Evolutionary conservation across 2,888 invertebrate species (phyloP).

Genomic region (Dromius quadrimaculatus): DNA sequence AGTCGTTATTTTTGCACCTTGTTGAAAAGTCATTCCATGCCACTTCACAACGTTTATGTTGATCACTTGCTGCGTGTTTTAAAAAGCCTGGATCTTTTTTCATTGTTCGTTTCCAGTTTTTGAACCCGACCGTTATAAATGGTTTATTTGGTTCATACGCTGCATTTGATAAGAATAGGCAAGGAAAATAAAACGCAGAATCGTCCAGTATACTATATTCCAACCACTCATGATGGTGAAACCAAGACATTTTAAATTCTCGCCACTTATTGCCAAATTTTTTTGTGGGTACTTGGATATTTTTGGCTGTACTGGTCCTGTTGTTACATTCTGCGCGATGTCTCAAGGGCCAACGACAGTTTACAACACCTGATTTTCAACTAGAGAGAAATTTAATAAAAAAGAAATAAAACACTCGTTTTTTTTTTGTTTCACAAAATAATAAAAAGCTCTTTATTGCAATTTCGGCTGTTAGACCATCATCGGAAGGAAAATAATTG

Average conservation of each 20-base stretch:
- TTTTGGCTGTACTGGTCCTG: background rate
- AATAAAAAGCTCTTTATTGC: too few relatives aligned
- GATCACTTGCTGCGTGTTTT: background rate
- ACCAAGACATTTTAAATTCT: background rate
- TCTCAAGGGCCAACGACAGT: too few relatives aligned
- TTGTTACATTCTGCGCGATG: too few relatives aligned
- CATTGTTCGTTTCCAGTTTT: constrained; percentile 9
- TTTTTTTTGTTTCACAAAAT: too few relatives aligned
- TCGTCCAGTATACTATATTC: constrained; percentile 2
- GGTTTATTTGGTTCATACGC: background rate
- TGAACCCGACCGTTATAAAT: background rate
- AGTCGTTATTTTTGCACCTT: background rate
- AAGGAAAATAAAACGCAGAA: constrained; percentile 1
- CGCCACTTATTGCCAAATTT: constrained; percentile 9
- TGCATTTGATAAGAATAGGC: background rate
- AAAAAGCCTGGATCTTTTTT: background rate
- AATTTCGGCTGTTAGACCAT: too few relatives aligned
- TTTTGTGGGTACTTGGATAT: background rate
- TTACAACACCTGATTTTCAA: too few relatives aligned
- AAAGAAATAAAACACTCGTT: too few relatives aligned
- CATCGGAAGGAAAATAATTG: too few relatives aligned
- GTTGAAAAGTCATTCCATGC: background rate
- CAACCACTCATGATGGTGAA: background rate
- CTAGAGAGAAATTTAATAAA: too few relatives aligned
- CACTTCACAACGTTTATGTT: background rate